phyloP scores from a whole-genome alignment of 2,888 invertebrate species.

The Parasteatoda lunata region DNA sequence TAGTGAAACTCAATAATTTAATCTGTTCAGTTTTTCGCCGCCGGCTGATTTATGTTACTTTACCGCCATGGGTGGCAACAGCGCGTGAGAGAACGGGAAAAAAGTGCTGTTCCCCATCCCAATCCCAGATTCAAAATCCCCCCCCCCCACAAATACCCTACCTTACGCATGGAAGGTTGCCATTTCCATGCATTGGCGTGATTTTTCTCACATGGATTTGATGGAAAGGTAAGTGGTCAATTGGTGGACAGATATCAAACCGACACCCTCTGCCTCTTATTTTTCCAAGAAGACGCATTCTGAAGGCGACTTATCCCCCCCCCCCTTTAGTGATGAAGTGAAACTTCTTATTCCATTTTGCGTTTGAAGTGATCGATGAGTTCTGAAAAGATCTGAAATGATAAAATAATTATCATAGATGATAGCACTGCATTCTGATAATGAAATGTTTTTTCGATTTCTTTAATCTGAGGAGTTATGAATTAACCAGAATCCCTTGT shows the following conservation, averaged over 20 bases:
- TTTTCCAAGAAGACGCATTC: no score
- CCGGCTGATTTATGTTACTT: constrained; percentile 63
- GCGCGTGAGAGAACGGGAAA: constrained; percentile 44
- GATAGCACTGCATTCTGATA: no score
- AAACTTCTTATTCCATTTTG: neutral
- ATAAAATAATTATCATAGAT: no score
- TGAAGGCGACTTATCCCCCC: no score
- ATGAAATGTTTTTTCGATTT: no score
- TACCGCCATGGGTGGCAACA: constrained; percentile 64
- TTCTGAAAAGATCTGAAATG: no score
- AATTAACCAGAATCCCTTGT: no score
- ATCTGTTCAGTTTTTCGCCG: constrained; percentile 56
- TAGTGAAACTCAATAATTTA: constrained; percentile 68
- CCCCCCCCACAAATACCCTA: constrained; percentile 18
- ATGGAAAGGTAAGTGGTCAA: neutral
- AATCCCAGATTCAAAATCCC: neutral
- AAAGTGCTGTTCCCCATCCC: neutral
- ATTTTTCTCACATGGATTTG: neutral
- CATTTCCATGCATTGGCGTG: neutral
- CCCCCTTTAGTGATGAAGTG: neutral
- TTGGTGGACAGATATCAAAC: no score
- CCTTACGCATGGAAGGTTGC: constrained; percentile 45
- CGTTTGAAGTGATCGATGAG: no score
- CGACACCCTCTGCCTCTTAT: no score
- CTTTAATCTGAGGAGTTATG: no score